phyloP scores from a whole-genome alignment of 2,797 vertebrate genomes.

The Catostomus latipinnis region DNA sequence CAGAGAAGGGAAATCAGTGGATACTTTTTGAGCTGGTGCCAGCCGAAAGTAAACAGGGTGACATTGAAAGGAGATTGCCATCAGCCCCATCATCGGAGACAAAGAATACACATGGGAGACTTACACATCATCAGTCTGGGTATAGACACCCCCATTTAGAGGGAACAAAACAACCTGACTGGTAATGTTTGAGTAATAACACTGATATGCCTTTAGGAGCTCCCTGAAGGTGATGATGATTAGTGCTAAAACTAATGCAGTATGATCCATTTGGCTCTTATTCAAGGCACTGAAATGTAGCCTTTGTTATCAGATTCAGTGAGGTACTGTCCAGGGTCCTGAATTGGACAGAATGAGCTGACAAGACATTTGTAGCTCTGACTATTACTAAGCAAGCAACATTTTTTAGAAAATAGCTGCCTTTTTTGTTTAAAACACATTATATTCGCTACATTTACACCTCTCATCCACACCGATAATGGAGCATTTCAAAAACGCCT shows the following conservation, averaged over 20 bases:
- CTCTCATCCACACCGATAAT: too few species aligned
- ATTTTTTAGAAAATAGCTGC: too few species aligned
- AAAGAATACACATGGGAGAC: constrained; percentile 42
- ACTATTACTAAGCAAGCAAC: too few species aligned
- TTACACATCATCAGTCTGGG: constrained; percentile 44
- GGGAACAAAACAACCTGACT: constrained; percentile 40
- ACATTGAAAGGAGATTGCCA: constrained; percentile 50
- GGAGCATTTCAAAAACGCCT: too few species aligned
- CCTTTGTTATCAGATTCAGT: constrained; percentile 1
- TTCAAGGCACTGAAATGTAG: constrained; percentile 22
- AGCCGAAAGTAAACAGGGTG: constrained; percentile 51
- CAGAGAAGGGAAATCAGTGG: constrained; percentile 33
- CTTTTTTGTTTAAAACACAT: too few species aligned
- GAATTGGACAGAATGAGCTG: background rate
- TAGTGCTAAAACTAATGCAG: constrained; percentile 34
- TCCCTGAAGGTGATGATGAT: constrained; percentile 28
- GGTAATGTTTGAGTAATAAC: constrained; percentile 44
- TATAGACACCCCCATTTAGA: constrained; percentile 43
- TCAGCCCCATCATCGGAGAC: constrained; percentile 45
- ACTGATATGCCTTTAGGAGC: constrained; percentile 24
- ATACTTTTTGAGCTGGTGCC: constrained; percentile 54
- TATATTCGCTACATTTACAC: too few species aligned
- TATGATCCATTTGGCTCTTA: constrained; percentile 31
- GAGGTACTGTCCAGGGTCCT: constrained; percentile 49
- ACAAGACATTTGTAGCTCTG: too few species aligned